Base-by-base conservation (phyloP, 2,797 vertebrate species). In the Hipposideros larvatus region DNA sequence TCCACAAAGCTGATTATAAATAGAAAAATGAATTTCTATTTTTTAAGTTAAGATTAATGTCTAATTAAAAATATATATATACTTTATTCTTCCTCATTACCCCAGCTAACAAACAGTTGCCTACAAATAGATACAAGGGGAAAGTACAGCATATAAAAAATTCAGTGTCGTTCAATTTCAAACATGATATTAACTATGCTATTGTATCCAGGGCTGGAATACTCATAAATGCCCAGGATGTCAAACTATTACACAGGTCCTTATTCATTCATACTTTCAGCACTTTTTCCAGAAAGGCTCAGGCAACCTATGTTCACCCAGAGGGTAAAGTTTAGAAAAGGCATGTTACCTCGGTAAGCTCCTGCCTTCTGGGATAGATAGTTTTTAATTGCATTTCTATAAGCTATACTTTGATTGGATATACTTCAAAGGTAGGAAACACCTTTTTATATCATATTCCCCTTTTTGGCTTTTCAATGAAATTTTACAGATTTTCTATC, bases 41-140 rank as follows among this genome's bases (percentile, higher is more conserved):
- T 91, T 84, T 37, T 65, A 88, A 46, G 43, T 31, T 82, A 31
- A 87, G 91, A 88, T 59, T 85, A 85, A 61, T 66, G 28, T 28
- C 37, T 65, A 77, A 55, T 84, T 79, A 5, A 2, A 55, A 68
- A 82, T 85, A 59, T 21, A 51, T 59, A 75, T 37, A 75, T 68
- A 82, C 24, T 75, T 63, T n/a, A 15, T 86, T 92, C 61, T 75
- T 65, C 37, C 53, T 96, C 53, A 82, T 77, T 95, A 86, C 19
- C 34, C 18, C 34, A 74, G n/a, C 26, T 84, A 91, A 80, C 11
- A 91, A 31, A 91, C 78, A 80, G 31, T 24, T 86, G 46, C 37
- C 28, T 91, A 82, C 37, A 63, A 48, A 92, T 21, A 65, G 22
- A 80, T 73, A 73, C 4, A 88, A 91, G n/a, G 22, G 24, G 22